Base-by-base conservation (phyloP, 2,888 invertebrate species). In the Epirrhoe alternata region DNA sequence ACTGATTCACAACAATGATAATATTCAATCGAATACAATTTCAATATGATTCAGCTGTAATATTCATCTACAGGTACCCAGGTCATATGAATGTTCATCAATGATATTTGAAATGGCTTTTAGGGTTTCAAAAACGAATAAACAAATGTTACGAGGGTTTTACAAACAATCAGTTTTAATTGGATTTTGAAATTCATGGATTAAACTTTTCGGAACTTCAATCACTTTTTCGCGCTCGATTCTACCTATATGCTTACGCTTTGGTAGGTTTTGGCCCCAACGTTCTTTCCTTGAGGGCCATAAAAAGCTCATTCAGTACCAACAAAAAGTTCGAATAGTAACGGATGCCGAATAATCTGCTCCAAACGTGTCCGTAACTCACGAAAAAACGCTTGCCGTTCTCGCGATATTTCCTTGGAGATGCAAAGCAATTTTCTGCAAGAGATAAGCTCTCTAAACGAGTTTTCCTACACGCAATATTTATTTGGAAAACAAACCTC, bases 391-490 rank as follows among this genome's bases (percentile, higher is more conserved):
- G 81, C 79, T 86, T 86, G 85, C 81, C 85, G 80, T 82, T 75
- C 78, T 81, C 82, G 80, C 83, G 85, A 88, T 87, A 89, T 90
- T 91, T 88, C 90, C 89, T 90, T 86, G 78, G 90, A 90, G 90
- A 90, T 89, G 87, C 87, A 86, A 89, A 89, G 88, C 89, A 91
- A 91, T 91, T 90, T 91, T 89, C 89, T 90, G 86, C 86, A 81
- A 87, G 87, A 88, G 86, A 87, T 88, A 88, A 87, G 86, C 84
- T 86, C 81, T 85, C 82, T 86, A 86, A 86, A 85, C 86, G 85
- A 80, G 81, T 85, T 86, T 83, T 77, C 81, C 82, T 80, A 83
- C 82, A 82, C 82, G 80, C 82, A 77, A 83, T 84, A 84, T 83
- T 83, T 83, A 78, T 83, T 84, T 77, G 74, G 76, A 80, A 74